Conservation (phyloP, 2,888 invertebrate species). For the Tanytarsus gracilentus region DNA sequence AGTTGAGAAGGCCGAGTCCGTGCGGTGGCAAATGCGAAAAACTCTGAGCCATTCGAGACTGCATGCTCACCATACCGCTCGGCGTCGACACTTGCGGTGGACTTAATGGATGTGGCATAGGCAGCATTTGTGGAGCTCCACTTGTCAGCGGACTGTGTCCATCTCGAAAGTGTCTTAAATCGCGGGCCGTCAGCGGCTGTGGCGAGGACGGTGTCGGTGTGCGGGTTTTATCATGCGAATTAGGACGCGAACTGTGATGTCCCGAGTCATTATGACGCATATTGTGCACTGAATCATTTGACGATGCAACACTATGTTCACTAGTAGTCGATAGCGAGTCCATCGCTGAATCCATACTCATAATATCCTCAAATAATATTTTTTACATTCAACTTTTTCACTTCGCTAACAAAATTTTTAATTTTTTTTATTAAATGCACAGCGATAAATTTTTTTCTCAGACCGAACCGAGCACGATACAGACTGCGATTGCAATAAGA, state of each 20-base stretch:
- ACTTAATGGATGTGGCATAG: conserved; percentile 54
- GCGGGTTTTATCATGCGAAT: conserved; percentile 31
- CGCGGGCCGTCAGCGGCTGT: conserved; percentile 33
- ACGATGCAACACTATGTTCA: conserved; percentile 49
- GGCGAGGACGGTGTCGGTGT: conserved; percentile 39
- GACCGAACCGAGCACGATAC: conserved; percentile 23
- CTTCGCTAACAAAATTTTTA: background rate
- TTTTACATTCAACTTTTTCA: background rate
- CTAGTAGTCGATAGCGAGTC: conserved; percentile 48
- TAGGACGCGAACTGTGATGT: conserved; percentile 24
- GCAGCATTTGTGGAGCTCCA: conserved; percentile 39
- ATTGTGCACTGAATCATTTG: conserved; percentile 35
- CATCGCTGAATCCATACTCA: conserved; percentile 49
- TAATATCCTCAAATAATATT: conserved; percentile 9
- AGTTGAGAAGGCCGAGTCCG: conserved; percentile 72
- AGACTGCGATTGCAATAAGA: conserved; percentile 28
- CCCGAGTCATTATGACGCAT: conserved; percentile 30
- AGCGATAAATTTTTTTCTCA: background rate
- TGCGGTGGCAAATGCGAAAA: conserved; percentile 76
- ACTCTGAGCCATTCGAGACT: conserved; percentile 53
- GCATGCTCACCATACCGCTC: conserved; percentile 40
- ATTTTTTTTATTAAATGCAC: background rate
- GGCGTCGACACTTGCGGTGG: conserved; percentile 54
- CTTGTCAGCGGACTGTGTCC: conserved; percentile 35
- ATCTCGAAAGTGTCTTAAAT: conserved; percentile 14